Evolutionary conservation across 2,113 vertebrate genomes (phyloP).

Genomic region (Psammodynastes pulverulentus): DNA sequence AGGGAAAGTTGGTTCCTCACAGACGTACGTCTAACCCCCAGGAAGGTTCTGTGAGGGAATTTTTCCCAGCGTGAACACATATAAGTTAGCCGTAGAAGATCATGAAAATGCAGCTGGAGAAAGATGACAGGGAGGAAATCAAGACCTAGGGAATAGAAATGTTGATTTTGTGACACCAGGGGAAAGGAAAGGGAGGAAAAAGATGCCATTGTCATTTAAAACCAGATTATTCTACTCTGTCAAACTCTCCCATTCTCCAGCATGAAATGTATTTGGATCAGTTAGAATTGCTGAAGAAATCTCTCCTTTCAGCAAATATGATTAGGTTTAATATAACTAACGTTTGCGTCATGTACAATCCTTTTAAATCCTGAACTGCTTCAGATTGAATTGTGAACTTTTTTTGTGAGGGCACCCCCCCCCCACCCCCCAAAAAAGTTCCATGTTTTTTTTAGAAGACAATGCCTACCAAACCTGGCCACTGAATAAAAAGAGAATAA

Average conservation of each 20-base stretch:
- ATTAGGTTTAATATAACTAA: not conserved
- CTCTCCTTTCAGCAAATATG: not conserved
- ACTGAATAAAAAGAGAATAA: not conserved
- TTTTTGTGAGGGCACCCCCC: not conserved
- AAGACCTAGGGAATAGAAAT: slow-evolving; percentile 59
- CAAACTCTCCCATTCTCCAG: not conserved
- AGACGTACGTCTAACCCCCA: slow-evolving; percentile 56
- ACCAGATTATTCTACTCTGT: slow-evolving; percentile 12
- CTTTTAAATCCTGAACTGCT: not conserved
- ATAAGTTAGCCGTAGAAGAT: slow-evolving; percentile 49
- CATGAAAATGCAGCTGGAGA: slow-evolving; percentile 58
- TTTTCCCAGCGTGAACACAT: slow-evolving; percentile 53
- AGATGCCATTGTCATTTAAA: slow-evolving; percentile 46
- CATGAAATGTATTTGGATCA: not conserved
- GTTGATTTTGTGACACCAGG: slow-evolving; percentile 44
- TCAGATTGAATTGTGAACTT: not conserved
- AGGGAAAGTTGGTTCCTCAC: slow-evolving; percentile 29
- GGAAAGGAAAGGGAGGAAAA: slow-evolving; percentile 25
- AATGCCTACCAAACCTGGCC: not conserved
- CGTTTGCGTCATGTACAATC: not conserved
- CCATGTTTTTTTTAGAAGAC: no score
- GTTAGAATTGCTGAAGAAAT: slow-evolving; percentile 41
- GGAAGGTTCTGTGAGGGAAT: slow-evolving; percentile 58
- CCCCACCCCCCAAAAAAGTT: no score
- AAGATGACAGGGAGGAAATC: slow-evolving; percentile 52